These are phyloP conservation scores for Sebastes kiyomatsui DNA, from an alignment of 2,797 vertebrate species.

Conservation along the genomic window DNA sequence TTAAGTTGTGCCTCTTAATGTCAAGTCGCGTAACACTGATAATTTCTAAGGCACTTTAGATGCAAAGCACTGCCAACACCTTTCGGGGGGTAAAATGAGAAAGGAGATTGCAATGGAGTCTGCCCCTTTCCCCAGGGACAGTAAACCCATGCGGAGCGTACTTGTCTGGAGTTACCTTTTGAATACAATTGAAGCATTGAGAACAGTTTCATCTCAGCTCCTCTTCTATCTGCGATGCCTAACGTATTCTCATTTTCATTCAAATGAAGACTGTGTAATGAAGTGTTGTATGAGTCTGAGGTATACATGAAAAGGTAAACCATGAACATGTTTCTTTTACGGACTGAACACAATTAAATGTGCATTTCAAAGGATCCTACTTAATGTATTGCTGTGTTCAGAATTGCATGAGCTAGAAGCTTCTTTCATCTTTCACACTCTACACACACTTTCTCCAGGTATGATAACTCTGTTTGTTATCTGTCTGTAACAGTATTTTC, in stretches of 20 bases:
- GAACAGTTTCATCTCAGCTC: conserved; percentile 31
- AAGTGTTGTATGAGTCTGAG: conserved; percentile 4
- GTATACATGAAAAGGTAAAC: conserved; percentile 29
- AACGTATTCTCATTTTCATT: conserved; percentile 23
- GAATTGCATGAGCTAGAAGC: conserved; percentile 6
- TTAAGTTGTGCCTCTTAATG: conserved; percentile 53
- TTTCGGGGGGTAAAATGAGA: conserved; percentile 58
- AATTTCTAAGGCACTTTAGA: conserved; percentile 63
- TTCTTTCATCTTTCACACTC: conserved; percentile 29
- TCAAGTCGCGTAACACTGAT: conserved; percentile 57
- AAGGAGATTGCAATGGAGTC: conserved; percentile 58
- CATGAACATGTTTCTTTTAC: conserved; percentile 24
- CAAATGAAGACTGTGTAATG: conserved; percentile 13
- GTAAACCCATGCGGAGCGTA: conserved; percentile 47
- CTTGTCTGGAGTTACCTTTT: conserved; percentile 43
- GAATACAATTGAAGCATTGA: conserved; percentile 50
- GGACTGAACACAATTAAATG: conserved; percentile 28
- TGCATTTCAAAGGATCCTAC: conserved; percentile 30
- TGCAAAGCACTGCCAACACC: conserved; percentile 65
- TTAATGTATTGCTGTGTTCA: conserved; percentile 17
- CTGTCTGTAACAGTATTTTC: conserved; percentile 1
- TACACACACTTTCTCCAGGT: neutral
- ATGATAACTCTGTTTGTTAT: neutral
- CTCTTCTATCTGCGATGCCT: conserved; percentile 1
- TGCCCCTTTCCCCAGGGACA: conserved; percentile 46